phyloP scores from a whole-genome alignment of 2,888 invertebrate genomes.

The Hyposoter didymator region DNA sequence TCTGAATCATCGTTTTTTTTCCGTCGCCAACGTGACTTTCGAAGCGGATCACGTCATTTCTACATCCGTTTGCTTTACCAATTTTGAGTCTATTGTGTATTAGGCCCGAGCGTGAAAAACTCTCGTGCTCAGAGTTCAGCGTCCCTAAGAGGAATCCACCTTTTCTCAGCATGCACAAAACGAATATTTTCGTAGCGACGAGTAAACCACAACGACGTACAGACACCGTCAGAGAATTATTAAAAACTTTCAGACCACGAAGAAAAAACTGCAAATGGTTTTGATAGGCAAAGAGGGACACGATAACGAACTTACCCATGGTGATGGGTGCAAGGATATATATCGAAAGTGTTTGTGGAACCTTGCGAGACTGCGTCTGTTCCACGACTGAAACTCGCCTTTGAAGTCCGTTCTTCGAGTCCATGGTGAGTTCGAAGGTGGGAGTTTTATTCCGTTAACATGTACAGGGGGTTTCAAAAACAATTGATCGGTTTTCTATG shows the following conservation, averaged over 20 bases:
- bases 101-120: constrained; percentile 26
- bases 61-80: constrained; percentile 43
- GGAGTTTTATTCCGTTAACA: constrained; percentile 71
- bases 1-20: neutral
- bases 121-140: constrained; percentile 30
- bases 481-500: neutral
- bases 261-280: neutral
- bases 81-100: constrained; percentile 44
- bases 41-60: constrained; percentile 44
- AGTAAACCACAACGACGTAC: neutral
- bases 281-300: constrained; percentile 10
- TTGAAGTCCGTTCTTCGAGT: constrained; percentile 60
- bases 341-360: constrained; percentile 51
- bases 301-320: constrained; percentile 65
- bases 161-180: neutral
- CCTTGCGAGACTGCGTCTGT: constrained; percentile 65
- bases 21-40: neutral
- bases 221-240: neutral
- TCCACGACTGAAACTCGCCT: constrained; percentile 66
- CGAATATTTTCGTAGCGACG: neutral
- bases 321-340: constrained; percentile 53
- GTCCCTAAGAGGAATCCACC: constrained; percentile 26
- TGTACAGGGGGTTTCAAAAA: constrained; percentile 60
- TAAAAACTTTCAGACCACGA: neutral
- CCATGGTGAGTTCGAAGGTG: constrained; percentile 54